phyloP scores from a whole-genome alignment of 2,797 vertebrate species.

The Gouania willdenowi region DNA sequence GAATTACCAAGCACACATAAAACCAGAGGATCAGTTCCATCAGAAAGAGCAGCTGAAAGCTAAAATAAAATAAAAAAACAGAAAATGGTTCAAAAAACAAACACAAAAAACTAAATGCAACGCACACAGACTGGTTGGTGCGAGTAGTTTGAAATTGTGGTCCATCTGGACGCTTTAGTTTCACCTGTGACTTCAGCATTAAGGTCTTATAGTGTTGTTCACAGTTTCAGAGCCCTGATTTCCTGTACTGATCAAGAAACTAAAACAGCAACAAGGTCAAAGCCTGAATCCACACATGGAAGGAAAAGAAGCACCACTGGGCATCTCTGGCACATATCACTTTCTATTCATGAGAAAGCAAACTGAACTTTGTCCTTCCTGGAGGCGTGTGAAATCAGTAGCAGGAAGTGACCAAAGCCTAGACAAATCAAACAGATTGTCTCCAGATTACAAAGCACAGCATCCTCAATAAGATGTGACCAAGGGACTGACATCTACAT shows the following conservation, averaged over 20 bases:
- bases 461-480: too few relatives aligned
- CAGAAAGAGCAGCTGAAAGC: constrained; percentile 40
- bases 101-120: constrained; percentile 48
- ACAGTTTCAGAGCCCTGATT: constrained; percentile 35
- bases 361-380: too few relatives aligned
- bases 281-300: neutral
- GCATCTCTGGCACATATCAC: constrained; percentile 26
- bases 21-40: constrained; percentile 52
- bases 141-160: constrained; percentile 55
- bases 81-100: constrained; percentile 33
- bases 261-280: constrained; percentile 13
- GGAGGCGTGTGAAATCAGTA: too few relatives aligned
- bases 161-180: neutral
- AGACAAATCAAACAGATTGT: too few relatives aligned
- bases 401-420: constrained; percentile 6
- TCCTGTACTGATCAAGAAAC: constrained; percentile 3
- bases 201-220: neutral
- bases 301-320: constrained; percentile 24
- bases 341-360: constrained; percentile 10
- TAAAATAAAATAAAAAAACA: constrained; percentile 10
- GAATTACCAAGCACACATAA: constrained; percentile 62
- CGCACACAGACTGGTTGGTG: constrained; percentile 43
- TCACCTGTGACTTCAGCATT: too few relatives aligned
- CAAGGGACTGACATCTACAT: too few relatives aligned
- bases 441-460: too few relatives aligned